Percentiles rank a stretch among this genome's conserved stretches.
Conservation (phyloP, 2,888 invertebrate species). For the Notodromas monacha region DNA sequence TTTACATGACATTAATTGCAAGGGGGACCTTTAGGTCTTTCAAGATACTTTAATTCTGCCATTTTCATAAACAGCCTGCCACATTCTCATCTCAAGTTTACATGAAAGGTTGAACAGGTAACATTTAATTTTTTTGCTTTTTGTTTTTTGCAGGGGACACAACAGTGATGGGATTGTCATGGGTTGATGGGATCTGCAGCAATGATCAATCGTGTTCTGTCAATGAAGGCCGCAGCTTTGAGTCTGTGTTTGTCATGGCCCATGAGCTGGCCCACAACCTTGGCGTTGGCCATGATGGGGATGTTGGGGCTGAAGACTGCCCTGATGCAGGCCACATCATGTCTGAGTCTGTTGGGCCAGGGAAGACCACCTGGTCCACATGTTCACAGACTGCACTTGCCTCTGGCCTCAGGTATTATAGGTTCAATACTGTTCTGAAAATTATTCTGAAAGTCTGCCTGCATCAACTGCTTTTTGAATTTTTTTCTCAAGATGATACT, state of each 20-base stretch:
- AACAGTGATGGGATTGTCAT: slow-evolving; percentile 16
- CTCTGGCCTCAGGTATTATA: slow-evolving; percentile 12
- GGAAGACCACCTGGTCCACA: slow-evolving; percentile 16
- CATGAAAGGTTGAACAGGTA: no score
- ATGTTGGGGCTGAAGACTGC: slow-evolving; percentile 14
- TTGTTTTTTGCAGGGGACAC: slow-evolving; percentile 9
- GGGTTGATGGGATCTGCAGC: slow-evolving; percentile 19
- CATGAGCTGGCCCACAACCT: slow-evolving; percentile 21
- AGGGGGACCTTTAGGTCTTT: no score
- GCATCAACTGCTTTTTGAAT: no score
- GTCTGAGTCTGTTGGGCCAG: slow-evolving; percentile 16
- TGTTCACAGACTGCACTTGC: slow-evolving; percentile 15
- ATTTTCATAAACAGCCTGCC: no score
- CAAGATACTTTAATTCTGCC: no score
- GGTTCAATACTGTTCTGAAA: neutral
- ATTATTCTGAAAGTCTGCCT: no score
- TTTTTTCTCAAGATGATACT: no score
- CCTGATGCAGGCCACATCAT: slow-evolving; percentile 15
- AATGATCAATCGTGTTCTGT: slow-evolving; percentile 18
- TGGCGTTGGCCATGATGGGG: slow-evolving; percentile 16
- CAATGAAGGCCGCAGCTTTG: slow-evolving; percentile 20
- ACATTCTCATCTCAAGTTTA: no score
- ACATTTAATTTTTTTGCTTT: no score
- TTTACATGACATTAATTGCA: no score
- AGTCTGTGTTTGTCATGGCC: slow-evolving; percentile 20